These are phyloP conservation scores for Burhinus oedicnemus DNA, from an alignment of 2,113 vertebrate genomes.

Conservation along the genomic window DNA sequence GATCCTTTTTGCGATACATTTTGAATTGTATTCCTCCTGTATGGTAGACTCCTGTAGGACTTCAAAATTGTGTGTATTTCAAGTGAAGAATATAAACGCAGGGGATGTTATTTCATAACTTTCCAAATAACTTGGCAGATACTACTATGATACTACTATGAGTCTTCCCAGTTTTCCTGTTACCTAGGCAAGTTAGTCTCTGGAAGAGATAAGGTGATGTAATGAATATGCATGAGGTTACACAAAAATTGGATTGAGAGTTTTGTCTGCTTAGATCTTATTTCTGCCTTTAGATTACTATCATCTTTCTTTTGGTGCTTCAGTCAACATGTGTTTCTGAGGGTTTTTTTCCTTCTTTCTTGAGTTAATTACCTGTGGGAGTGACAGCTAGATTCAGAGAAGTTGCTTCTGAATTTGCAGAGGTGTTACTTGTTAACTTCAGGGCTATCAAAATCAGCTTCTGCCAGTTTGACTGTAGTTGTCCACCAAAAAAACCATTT, in stretches of 20 bases:
- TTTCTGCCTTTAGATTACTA: not conserved
- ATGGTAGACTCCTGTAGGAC: no score
- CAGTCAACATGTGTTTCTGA: not conserved
- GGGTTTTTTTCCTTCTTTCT: not conserved
- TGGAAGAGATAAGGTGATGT: not conserved
- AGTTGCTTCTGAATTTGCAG: not conserved
- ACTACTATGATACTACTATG: not conserved
- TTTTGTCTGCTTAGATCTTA: not conserved
- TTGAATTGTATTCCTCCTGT: no score
- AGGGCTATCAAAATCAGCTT: not conserved
- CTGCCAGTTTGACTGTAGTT: not conserved
- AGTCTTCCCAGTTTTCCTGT: not conserved
- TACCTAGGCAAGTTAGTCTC: not conserved
- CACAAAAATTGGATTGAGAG: not conserved
- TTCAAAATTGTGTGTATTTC: no score
- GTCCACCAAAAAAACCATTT: not conserved
- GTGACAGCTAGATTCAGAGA: not conserved
- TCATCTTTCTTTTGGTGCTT: not conserved
- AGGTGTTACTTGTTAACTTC: not conserved
- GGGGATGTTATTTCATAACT: no score
- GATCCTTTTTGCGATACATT: no score
- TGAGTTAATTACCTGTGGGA: not conserved
- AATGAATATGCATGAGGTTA: not conserved
- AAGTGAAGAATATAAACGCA: no score
- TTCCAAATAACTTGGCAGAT: not conserved